Conservation (phyloP, 2,797 vertebrate genomes). For the Melanotaenia trifasciata region DNA sequence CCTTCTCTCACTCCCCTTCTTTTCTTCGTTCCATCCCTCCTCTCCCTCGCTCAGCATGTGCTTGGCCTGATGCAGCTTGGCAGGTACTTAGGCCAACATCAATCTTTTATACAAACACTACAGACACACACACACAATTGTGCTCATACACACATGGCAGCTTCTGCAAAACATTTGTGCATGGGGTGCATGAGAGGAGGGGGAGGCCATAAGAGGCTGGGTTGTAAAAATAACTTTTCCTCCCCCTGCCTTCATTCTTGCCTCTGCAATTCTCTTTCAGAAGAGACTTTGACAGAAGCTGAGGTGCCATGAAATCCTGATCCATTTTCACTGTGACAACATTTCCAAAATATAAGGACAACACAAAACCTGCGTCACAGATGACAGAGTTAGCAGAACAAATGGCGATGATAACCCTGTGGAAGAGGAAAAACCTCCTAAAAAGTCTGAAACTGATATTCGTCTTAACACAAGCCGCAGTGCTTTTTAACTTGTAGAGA, state of each 20-base stretch:
- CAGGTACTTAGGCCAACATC: constrained; percentile 86
- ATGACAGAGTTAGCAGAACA: constrained; percentile 11
- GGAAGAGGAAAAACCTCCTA: constrained; percentile 11
- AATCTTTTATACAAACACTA: constrained; percentile 82
- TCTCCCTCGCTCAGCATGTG: constrained; percentile 65
- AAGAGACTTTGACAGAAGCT: constrained; percentile 54
- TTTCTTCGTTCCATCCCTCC: constrained; percentile 25
- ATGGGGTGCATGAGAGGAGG: constrained; percentile 36
- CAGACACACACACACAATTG: constrained; percentile 38
- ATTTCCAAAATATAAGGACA: constrained; percentile 31
- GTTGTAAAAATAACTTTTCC: constrained; percentile 71
- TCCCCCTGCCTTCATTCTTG: constrained; percentile 31
- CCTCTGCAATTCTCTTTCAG: constrained; percentile 40
- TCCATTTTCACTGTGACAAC: constrained; percentile 43
- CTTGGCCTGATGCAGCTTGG: constrained; percentile 81
- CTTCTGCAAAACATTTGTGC: constrained; percentile 68
- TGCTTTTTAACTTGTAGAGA: constrained; percentile 22
- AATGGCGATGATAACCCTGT: constrained; percentile 1
- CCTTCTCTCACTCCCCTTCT: constrained; percentile 47
- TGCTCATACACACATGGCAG: constrained; percentile 46
- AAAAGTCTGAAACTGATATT: constrained; percentile 24
- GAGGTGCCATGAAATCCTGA: constrained; percentile 38
- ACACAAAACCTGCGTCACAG: constrained; percentile 15
- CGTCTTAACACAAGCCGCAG: constrained; percentile 1
- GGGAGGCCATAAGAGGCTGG: constrained; percentile 39